A percentile compares a stretch with the other conserved stretches of the same genome.
Evolutionary conservation across 2,888 invertebrate species (phyloP).

Genomic region (Caprella mutica): DNA sequence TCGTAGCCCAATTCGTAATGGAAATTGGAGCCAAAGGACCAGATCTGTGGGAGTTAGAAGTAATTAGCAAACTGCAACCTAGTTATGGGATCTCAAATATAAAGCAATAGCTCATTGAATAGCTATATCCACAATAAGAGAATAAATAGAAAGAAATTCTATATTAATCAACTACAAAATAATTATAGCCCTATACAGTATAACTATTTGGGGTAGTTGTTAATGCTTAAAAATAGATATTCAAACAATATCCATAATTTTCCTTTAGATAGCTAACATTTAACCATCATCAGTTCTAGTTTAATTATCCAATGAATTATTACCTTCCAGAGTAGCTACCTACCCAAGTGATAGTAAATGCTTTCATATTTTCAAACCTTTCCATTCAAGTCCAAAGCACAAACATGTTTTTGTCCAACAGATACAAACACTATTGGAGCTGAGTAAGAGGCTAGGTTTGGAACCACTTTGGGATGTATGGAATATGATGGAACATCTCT

Average conservation of each 20-base stretch:
- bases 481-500: no score
- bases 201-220: neutral
- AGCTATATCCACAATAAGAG: no score
- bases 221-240: neutral
- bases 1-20: slow-evolving; percentile 32
- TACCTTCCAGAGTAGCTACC: no score
- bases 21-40: slow-evolving; percentile 30
- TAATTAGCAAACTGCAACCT: no score
- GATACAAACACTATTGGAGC: slow-evolving; percentile 20
- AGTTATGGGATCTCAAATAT: no score
- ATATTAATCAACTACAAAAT: no score
- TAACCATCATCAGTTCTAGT: no score
- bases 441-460: slow-evolving; percentile 51
- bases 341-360: neutral
- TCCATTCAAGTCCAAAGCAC: slow-evolving; percentile 22
- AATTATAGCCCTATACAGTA: neutral
- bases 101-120: no score
- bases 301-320: no score
- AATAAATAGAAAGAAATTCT: no score
- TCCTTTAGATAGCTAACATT: neutral
- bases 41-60: no score
- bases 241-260: neutral
- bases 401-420: slow-evolving; percentile 19
- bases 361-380: slow-evolving; percentile 13
- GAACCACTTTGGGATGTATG: slow-evolving; percentile 58